phyloP scores from a whole-genome alignment of 2,113 vertebrate species.

The Xenus cinereus region DNA sequence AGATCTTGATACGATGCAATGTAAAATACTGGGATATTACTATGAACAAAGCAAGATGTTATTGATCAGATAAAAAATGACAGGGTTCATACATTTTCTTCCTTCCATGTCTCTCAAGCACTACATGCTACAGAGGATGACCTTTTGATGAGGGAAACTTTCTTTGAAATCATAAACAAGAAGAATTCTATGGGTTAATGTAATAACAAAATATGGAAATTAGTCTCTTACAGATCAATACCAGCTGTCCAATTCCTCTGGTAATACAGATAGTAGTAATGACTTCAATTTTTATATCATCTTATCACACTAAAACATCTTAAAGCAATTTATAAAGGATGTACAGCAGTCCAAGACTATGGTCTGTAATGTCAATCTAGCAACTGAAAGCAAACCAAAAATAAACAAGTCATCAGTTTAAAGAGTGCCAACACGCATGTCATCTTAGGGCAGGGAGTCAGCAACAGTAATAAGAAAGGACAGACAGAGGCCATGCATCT shows the following conservation, averaged over 20 bases:
- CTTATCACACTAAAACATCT: constrained; percentile 48
- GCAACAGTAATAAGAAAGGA: not conserved
- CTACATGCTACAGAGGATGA: not conserved
- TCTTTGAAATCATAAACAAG: constrained; percentile 9
- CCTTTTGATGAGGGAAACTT: not conserved
- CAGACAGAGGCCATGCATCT: not conserved
- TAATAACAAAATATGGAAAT: constrained; percentile 33
- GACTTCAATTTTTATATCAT: constrained; percentile 31
- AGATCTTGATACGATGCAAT: not conserved
- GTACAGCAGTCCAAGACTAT: not conserved
- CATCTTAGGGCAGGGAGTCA: not conserved
- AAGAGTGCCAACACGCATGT: not conserved
- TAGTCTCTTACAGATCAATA: constrained; percentile 28
- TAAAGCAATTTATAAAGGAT: constrained; percentile 36
- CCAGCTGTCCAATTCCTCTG: not conserved
- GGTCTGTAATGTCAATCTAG: not conserved
- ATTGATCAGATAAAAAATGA: constrained; percentile 15
- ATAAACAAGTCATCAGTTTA: not conserved
- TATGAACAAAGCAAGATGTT: not conserved
- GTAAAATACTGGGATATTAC: not conserved
- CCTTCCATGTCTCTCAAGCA: not conserved
- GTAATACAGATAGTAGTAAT: constrained; percentile 16
- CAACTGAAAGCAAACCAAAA: constrained; percentile 16
- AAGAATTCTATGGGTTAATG: constrained; percentile 24
- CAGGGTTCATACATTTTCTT: not conserved